phyloP scores from a whole-genome alignment of 1,140 invertebrate species.

The Solen grandis region DNA sequence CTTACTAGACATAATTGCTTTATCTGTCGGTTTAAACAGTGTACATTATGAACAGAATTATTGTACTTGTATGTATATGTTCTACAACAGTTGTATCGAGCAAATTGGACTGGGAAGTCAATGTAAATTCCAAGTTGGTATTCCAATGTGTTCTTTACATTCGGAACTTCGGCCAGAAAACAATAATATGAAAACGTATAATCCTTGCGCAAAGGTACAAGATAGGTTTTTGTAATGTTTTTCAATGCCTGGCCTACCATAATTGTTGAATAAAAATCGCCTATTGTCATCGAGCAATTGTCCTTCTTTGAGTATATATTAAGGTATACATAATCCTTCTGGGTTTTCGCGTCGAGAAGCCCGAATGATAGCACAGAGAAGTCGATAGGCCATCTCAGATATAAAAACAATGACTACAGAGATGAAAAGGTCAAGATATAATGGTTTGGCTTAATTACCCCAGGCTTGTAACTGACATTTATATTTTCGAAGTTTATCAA shows the following conservation, averaged over 20 bases:
- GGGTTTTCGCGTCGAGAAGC: constrained; percentile 36
- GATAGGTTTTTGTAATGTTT: constrained; percentile 15
- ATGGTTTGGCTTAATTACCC: constrained; percentile 23
- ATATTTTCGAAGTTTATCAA: no score
- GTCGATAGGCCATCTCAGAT: constrained; percentile 14
- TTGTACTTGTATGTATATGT: no score
- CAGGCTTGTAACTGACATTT: constrained; percentile 19
- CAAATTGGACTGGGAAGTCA: constrained; percentile 12
- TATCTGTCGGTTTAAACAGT: background rate
- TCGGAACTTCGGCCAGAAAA: constrained; percentile 18
- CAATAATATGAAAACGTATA: constrained; percentile 36
- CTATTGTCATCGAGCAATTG: constrained; percentile 18
- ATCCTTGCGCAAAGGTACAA: background rate
- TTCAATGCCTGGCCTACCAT: constrained; percentile 11
- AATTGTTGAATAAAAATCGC: background rate
- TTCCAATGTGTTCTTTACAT: constrained; percentile 18
- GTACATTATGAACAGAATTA: background rate
- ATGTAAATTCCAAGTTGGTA: constrained; percentile 31
- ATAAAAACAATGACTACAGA: background rate
- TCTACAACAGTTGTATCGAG: constrained; percentile 25
- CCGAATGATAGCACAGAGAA: constrained; percentile 16
- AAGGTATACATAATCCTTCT: background rate
- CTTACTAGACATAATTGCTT: background rate
- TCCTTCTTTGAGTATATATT: background rate
- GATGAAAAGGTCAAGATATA: constrained; percentile 36